Conservation (phyloP, 2,113 vertebrate species). For the Dolichallabes microphthalmus region DNA sequence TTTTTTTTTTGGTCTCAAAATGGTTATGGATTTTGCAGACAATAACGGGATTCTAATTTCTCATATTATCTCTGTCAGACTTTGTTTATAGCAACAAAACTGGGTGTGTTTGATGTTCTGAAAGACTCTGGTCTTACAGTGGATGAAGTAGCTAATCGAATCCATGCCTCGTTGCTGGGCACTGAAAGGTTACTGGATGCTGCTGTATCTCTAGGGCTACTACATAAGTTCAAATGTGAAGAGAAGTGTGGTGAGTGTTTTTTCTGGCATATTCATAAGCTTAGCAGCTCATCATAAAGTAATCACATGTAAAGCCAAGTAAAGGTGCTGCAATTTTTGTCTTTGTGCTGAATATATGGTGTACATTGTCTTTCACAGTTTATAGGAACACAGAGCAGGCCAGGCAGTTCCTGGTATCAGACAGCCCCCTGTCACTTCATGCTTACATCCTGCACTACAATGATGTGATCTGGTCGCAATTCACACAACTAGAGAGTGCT, state of each 20-base stretch:
- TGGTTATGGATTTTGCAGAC: neutral
- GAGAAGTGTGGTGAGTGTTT: slow-evolving; percentile 46
- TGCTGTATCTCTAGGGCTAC: slow-evolving; percentile 78
- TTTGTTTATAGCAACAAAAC: slow-evolving; percentile 80
- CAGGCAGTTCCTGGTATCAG: slow-evolving; percentile 70
- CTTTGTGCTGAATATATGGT: slow-evolving; percentile 31
- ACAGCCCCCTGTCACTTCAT: slow-evolving; percentile 73
- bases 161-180: slow-evolving; percentile 71
- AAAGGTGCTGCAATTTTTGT: neutral
- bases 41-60: neutral
- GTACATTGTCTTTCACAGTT: slow-evolving; percentile 55
- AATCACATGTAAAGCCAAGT: neutral
- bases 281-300: neutral
- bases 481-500: slow-evolving; percentile 74
- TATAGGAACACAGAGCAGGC: slow-evolving; percentile 79
- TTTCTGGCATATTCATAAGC: neutral
- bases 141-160: slow-evolving; percentile 67
- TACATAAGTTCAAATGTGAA: slow-evolving; percentile 68
- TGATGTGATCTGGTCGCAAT: slow-evolving; percentile 76
- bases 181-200: slow-evolving; percentile 79
- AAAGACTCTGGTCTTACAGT: slow-evolving; percentile 62
- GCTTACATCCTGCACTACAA: slow-evolving; percentile 71
- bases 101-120: slow-evolving; percentile 84
- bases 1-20: neutral
- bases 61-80: slow-evolving; percentile 67